These are phyloP conservation scores for Motacilla tschutschensis DNA, from an alignment of 2,113 vertebrate genomes.

Conservation along the genomic window DNA sequence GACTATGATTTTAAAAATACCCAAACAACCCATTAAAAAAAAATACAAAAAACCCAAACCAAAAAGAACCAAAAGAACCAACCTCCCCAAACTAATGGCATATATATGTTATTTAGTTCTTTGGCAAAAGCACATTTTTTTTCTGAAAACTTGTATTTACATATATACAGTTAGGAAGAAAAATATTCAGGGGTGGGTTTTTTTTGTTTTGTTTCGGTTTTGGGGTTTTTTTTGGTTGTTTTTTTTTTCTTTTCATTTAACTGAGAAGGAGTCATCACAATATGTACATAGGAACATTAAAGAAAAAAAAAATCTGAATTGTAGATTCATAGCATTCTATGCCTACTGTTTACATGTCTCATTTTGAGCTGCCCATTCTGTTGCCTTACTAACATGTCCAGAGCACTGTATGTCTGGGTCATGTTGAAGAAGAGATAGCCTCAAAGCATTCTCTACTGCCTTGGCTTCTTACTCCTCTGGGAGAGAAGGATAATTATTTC, in stretches of 20 bases:
- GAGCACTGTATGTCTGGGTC: not conserved
- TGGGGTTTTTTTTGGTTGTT: too few species aligned
- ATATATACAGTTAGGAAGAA: not conserved
- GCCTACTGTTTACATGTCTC: not conserved
- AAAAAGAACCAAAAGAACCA: not conserved
- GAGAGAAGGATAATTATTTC: not conserved
- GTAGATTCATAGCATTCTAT: not conserved
- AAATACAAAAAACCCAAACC: rapidly evolving
- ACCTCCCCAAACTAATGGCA: not conserved
- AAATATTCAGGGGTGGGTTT: not conserved
- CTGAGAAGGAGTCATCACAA: not conserved
- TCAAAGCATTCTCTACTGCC: not conserved
- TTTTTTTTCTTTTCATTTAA: not conserved
- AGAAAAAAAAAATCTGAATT: not conserved
- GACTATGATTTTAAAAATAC: not conserved
- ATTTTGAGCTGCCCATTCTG: not conserved
- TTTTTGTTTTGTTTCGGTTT: too few species aligned
- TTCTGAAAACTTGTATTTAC: not conserved
- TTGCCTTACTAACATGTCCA: not conserved
- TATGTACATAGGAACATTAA: not conserved
- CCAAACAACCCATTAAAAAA: rapidly evolving
- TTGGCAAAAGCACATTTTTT: not conserved
- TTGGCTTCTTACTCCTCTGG: not conserved
- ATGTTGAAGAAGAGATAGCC: not conserved
- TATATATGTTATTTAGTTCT: not conserved